Percentiles rank a stretch among this genome's conserved stretches.
Conservation (phyloP, 2,797 vertebrate species). For the Anguilla obscura region DNA sequence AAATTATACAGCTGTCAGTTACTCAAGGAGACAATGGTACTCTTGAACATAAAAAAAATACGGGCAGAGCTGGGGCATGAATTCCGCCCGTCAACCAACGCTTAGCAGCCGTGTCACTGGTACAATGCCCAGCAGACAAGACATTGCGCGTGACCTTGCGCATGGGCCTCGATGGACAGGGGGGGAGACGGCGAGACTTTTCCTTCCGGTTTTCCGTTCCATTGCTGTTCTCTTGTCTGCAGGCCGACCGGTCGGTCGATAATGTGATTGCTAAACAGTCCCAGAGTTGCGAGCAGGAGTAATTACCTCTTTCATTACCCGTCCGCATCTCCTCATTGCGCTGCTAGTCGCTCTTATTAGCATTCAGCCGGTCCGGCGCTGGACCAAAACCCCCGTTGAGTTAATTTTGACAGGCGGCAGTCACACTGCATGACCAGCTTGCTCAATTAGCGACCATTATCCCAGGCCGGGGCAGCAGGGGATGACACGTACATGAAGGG, state of each 20-base stretch:
- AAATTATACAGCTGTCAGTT: background rate
- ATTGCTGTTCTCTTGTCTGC: slow-evolving; percentile 22
- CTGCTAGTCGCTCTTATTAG: slow-evolving; percentile 61
- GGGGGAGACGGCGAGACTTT: slow-evolving; percentile 48
- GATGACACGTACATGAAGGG: background rate
- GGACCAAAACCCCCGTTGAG: background rate
- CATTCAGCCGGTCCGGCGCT: background rate
- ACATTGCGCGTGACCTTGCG: background rate
- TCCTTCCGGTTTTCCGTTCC: slow-evolving; percentile 36
- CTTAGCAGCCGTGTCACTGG: background rate
- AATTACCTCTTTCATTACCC: slow-evolving; percentile 70
- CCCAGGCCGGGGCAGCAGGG: background rate
- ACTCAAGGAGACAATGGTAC: background rate
- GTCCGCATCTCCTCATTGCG: slow-evolving; percentile 64
- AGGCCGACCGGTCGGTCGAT: slow-evolving; percentile 60
- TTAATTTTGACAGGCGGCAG: background rate
- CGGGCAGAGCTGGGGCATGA: background rate
- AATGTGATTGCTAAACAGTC: slow-evolving; percentile 65
- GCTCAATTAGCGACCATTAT: background rate
- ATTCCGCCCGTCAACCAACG: background rate
- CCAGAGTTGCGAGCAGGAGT: slow-evolving; percentile 53
- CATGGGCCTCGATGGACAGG: slow-evolving; percentile 37
- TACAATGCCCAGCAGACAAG: background rate
- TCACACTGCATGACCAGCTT: background rate
- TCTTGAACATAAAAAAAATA: background rate